Base-by-base conservation (phyloP, 2,888 invertebrate genomes). In the Thymelicus lineola region DNA sequence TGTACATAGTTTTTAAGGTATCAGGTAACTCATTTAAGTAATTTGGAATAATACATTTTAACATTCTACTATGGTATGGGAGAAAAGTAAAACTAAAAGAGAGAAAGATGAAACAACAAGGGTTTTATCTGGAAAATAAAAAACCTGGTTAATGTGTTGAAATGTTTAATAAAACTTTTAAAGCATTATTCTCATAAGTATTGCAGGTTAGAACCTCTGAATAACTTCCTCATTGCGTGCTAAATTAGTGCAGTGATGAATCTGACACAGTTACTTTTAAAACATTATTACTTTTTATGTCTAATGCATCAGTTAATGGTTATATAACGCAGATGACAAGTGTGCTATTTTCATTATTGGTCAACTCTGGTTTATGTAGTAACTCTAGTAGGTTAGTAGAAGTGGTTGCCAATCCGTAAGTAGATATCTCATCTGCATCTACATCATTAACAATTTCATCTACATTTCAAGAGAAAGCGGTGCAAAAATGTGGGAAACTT, bases 171-270 rank as follows among this genome's bases (percentile, higher is more conserved):
- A 28, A 28, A 28, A 28, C 28, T 28, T 28, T 28, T 28, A 28
- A 28, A 2, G 28, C 28, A 28, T 28, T 28, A 28, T 28, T 28
- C 61, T 46, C 12, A 15, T 9, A 50, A n/a, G 42, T 60, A 60
- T 67, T 67, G 53, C 55, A 55, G 45, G 28, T 28, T 28, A 3
- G 28, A 28, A 28, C 28, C 28, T 45, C 42, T n/a, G 28, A 55
- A 36, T 42, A 42, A 67, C 61, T 67, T 67, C 67, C 67, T 67
- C 28, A 53, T 67, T 67, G 66, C 66, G 60, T 53, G 53, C 66
- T 42, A 67, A 67, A 53, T 67, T 20, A n/a, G 35, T 15, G 50
- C 61, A 61, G 36, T 38, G 67, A 61, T 61, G 53, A 53, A 55
- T 38, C 61, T 67, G 67, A 61, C 53, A 53, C 6, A 61, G 15